A percentile compares a stretch with the other conserved stretches of the same genome.
phyloP scores from a whole-genome alignment of 1,140 invertebrate genomes.

The Carposina sasakii region DNA sequence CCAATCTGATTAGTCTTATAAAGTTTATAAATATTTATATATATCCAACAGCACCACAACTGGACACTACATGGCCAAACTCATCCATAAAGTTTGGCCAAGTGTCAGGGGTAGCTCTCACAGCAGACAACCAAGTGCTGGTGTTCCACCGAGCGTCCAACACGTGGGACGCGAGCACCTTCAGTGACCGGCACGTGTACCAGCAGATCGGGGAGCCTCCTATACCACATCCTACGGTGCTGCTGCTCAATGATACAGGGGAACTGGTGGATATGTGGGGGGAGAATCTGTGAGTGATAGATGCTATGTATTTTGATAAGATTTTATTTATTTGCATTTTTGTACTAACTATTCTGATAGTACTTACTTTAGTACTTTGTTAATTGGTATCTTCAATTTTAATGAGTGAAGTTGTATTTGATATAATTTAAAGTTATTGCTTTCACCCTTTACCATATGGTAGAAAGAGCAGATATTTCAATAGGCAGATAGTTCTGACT shows the following conservation, averaged over 20 bases:
- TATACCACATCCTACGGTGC: conserved; percentile 82
- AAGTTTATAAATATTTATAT: too few species aligned
- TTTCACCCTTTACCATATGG: too few species aligned
- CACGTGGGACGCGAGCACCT: conserved; percentile 81
- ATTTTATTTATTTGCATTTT: conserved; percentile 5
- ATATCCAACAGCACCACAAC: conserved; percentile 47
- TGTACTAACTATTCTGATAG: neutral
- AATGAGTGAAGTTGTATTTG: too few species aligned
- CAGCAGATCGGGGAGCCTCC: conserved; percentile 75
- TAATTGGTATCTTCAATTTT: too few species aligned
- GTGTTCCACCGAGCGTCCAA: conserved; percentile 88
- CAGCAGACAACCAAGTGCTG: conserved; percentile 81
- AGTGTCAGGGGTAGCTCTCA: conserved; percentile 85
- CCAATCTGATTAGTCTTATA: too few species aligned
- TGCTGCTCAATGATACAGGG: conserved; percentile 83
- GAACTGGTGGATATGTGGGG: conserved; percentile 85
- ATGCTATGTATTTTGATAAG: conserved; percentile 6
- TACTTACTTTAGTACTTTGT: neutral
- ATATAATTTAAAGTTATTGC: too few species aligned
- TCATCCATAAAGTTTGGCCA: conserved; percentile 78
- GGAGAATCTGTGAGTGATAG: conserved; percentile 82
- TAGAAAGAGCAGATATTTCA: too few species aligned
- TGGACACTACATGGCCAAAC: conserved; percentile 72
- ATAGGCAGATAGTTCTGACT: too few species aligned
- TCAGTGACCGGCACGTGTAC: conserved; percentile 76